Base-by-base conservation (phyloP, 2,797 vertebrate genomes). In the Sorex maritimensis region DNA sequence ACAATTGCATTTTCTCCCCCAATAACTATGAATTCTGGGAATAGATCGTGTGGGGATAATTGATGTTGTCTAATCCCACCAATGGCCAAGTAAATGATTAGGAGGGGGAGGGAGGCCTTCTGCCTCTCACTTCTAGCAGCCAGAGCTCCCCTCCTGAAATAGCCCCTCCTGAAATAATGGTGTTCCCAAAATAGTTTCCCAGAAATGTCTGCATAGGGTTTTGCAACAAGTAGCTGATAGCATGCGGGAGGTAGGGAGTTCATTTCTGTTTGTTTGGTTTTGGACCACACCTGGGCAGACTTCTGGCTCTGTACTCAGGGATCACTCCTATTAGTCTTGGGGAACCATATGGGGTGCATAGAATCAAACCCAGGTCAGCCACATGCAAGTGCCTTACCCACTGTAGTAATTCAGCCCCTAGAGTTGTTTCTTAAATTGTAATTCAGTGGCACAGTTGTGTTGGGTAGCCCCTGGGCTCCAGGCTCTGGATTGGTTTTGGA, bases 21-120 rank as follows among this genome's bases (percentile, higher is more conserved):
- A 88, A 17, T 90, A 93, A 95, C 92, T 88, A 63, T 92, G 91
- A 96, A 95, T 96, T 95, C 96, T 93, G 94, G 91, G 92, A 95
- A 28, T 75, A 92, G 82, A 90, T 80, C 87, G 24, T n/a, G 80
- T 78, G 24, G 65, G 63, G 82, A 91, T 94, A 83, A 95, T 92
- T 88, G 87, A 79, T 71, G n/a, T 77, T 83, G 79, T 93, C 73
- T 68, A 46, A 71, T 67, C 67, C 58, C 6, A 14, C 65, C 8
- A 0, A n/a, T 52, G 87, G 69, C 82, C 78, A 24, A 1, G 7
- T 44, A 55, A n/a, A 81, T 14, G 24, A 55, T 83, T 67, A 74
- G 88, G 30, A 21, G 8, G 72, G 83, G 71, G 69, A 80, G 65
- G 94, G 85, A 82, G 38, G 75, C 72, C 72, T 13, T 73, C 75